Conservation (phyloP, 2,113 vertebrate genomes). For the Antechinus stuartii region DNA sequence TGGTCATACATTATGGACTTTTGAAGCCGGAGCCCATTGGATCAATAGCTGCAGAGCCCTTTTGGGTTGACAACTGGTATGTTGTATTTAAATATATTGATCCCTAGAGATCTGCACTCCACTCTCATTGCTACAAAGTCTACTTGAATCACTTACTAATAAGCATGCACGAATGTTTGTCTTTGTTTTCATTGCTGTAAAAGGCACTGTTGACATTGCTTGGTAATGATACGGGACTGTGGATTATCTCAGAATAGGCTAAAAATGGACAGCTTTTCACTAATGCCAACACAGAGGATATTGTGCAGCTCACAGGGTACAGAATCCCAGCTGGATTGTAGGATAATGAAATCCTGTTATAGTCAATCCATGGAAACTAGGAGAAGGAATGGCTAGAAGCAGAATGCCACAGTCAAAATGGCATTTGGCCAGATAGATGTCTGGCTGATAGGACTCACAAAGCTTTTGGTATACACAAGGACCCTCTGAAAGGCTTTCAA, state of each 20-base stretch:
- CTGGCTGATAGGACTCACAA: constrained; percentile 24
- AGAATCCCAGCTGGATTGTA: constrained; percentile 1
- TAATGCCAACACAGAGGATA: neutral
- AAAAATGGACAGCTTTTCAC: constrained; percentile 2
- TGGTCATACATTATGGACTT: constrained; percentile 12
- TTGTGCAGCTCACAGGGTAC: neutral
- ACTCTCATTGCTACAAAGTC: constrained; percentile 23
- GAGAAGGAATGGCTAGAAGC: constrained; percentile 29
- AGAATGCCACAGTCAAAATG: constrained; percentile 12
- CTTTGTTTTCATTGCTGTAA: constrained; percentile 23
- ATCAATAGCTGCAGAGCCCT: neutral
- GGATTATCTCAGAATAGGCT: constrained; percentile 3
- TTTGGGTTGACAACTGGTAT: constrained; percentile 22
- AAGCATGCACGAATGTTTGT: constrained; percentile 3
- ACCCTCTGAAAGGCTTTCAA: constrained; percentile 7
- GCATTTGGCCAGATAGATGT: neutral
- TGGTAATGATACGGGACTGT: neutral
- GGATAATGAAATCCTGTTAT: constrained; percentile 33
- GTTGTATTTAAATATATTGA: constrained; percentile 36
- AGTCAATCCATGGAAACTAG: neutral
- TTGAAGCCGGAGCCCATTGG: constrained; percentile 28
- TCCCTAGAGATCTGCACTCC: neutral
- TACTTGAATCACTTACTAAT: constrained; percentile 18
- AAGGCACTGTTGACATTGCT: neutral
- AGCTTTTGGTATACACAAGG: constrained; percentile 15